These are phyloP conservation scores for Eustalomyia histrio DNA, from an alignment of 2,888 invertebrate species.

Conservation along the genomic window DNA sequence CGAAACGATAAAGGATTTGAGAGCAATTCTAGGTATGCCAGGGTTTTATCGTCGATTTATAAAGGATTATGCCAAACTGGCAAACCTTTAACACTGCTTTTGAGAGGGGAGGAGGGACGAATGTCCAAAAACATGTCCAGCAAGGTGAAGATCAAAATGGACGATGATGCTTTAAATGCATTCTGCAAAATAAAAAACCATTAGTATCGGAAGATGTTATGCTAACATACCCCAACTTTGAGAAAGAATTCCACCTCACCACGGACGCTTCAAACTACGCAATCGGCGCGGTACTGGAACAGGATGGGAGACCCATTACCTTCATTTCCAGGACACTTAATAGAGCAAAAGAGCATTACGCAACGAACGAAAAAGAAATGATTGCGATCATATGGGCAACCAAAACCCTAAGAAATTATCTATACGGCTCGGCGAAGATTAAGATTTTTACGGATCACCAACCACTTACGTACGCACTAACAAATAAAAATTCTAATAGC, in stretches of 20 bases:
- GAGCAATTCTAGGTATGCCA: slow-evolving; percentile 31
- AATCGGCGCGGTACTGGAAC: slow-evolving; percentile 34
- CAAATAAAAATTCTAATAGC: slow-evolving; percentile 34
- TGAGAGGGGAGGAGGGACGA: slow-evolving; percentile 15
- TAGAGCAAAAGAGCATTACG: no score
- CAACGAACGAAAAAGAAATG: no score
- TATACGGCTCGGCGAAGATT: slow-evolving; percentile 23
- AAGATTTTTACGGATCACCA: slow-evolving; percentile 49
- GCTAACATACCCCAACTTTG: no score
- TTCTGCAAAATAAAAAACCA: slow-evolving; percentile 37
- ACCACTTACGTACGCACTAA: slow-evolving; percentile 45
- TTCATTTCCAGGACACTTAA: slow-evolving; percentile 4
- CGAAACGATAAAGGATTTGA: slow-evolving; percentile 24
- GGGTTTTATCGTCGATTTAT: slow-evolving; percentile 36
- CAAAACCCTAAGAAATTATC: slow-evolving; percentile 11
- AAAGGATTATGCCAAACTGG: slow-evolving; percentile 25
- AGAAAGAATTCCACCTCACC: slow-evolving; percentile 33
- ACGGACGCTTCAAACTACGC: slow-evolving; percentile 50
- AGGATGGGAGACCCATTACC: no score
- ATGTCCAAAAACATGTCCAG: no score
- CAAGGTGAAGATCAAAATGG: no score
- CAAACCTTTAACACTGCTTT: slow-evolving; percentile 35
- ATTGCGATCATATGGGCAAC: slow-evolving; percentile 17
- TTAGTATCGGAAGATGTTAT: slow-evolving; percentile 20
- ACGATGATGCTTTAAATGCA: slow-evolving; percentile 36